Base-by-base conservation (phyloP, 2,888 invertebrate species). In the Aquatica leii region DNA sequence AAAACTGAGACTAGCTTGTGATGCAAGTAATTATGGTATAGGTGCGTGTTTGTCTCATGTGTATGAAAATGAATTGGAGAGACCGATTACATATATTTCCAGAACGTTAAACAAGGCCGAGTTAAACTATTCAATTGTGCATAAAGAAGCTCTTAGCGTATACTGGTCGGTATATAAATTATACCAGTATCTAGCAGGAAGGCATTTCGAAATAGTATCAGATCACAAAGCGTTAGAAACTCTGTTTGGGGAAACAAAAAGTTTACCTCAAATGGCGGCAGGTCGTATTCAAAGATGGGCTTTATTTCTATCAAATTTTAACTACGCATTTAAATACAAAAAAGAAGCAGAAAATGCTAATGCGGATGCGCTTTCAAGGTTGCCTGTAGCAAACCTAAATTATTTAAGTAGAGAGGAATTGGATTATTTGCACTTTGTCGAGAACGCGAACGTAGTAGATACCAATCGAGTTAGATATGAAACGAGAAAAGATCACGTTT, bases 11-110 rank as follows among this genome's bases (percentile, higher is more conserved):
- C 1, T 62, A 20, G 41, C 57, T 17, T 24, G 31, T n/a, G 60
- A 60, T 17, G 60, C 56, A 11, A 35, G 20, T 5, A 17, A 12
- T 24, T 12, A 20, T n/a, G 61, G 48, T 12, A 17, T 54, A 2
- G 60, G 53, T 12, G 60, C 60, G 1, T 34, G 43, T 20, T 15
- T 60, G 17, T 12, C 31, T 4, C 31, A 24, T 6, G 4, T 21
- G 4, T 1, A 8, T 1, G 31, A 31, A 2, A 24, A 14, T 50
- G 46, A 15, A 4, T 3, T 3, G 9, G 14, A 17, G 2, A 46
- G 18, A 46, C 46, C 46, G 14, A 40, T 40, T 6, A 12, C 12
- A 12, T 40, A 12, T 40, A 6, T 40, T 6, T 40, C 40, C 2
- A 40, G 40, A n/a, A 14, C 14, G 2, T n/a, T 4, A n/a, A 46